These are phyloP conservation scores for Pharmacophagus antenor DNA, from an alignment of 2,888 invertebrate genomes.

Conservation along the genomic window DNA sequence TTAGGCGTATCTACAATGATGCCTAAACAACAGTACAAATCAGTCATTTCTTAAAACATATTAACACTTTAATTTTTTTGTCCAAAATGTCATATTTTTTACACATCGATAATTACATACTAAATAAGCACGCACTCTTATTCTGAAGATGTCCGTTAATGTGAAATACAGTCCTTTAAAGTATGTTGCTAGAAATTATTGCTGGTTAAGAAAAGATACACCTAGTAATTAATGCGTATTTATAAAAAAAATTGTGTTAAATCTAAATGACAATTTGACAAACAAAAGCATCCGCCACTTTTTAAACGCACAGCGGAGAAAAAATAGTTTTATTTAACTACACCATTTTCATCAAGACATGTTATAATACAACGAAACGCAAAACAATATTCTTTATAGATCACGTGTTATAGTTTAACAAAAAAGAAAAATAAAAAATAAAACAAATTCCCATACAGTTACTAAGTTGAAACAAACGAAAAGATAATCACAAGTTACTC, in stretches of 20 bases:
- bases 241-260: conserved; percentile 5
- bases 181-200: too few species aligned
- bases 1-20: conserved; percentile 63
- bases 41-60: conserved; percentile 73
- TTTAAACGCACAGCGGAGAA: background rate
- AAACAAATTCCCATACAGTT: too few species aligned
- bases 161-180: too few species aligned
- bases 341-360: too few species aligned
- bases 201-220: too few species aligned
- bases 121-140: conserved; percentile 4
- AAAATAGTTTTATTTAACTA: background rate
- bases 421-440: background rate
- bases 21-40: conserved; percentile 66
- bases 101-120: conserved; percentile 11
- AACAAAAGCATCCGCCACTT: conserved; percentile 4
- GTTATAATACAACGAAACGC: too few species aligned
- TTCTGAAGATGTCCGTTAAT: conserved; percentile 5
- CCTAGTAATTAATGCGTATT: background rate
- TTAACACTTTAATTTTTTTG: conserved; percentile 39
- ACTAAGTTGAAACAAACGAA: too few species aligned
- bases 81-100: conserved; percentile 24
- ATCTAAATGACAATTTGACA: conserved; percentile 27
- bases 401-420: background rate
- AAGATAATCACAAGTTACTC: background rate
- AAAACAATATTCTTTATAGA: too few species aligned